Conservation (phyloP, 2,888 invertebrate genomes). For the Clivina fossor region DNA sequence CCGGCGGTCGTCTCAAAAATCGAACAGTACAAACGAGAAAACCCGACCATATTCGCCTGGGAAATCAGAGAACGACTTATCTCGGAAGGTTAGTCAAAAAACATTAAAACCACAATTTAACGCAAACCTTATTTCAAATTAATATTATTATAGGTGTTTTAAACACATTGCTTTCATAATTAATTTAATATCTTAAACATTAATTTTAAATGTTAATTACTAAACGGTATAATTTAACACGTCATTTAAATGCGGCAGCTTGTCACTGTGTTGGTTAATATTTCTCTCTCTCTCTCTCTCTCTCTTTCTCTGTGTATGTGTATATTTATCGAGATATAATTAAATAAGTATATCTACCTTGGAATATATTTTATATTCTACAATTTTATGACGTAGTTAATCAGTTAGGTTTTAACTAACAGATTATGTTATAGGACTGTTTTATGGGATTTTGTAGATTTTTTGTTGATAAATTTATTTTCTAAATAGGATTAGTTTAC, state of each 20-base stretch:
- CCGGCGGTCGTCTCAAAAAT: constrained; percentile 97
- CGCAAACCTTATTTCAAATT: too few relatives aligned
- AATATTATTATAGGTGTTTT: constrained; percentile 16
- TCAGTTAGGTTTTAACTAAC: too few relatives aligned
- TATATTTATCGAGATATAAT: constrained; percentile 13
- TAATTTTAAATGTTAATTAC: constrained; percentile 22
- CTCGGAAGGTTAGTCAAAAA: constrained; percentile 86
- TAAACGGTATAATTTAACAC: constrained; percentile 13
- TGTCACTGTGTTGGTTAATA: too few relatives aligned
- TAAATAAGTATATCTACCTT: constrained; percentile 14
- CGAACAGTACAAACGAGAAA: constrained; percentile 96
- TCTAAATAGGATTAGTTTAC: too few relatives aligned
- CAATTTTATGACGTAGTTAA: too few relatives aligned
- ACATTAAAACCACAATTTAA: too few relatives aligned
- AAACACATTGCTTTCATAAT: constrained; percentile 10
- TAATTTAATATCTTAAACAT: constrained; percentile 22
- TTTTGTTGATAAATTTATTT: too few relatives aligned
- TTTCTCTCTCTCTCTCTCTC: too few relatives aligned
- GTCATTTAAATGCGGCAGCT: constrained; percentile 20
- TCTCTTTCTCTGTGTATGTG: too few relatives aligned
- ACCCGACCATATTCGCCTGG: constrained; percentile 99
- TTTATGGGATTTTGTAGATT: too few relatives aligned
- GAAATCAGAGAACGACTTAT: constrained; percentile 96
- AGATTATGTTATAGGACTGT: too few relatives aligned
- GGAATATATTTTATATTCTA: too few relatives aligned